Conservation (phyloP, 2,113 vertebrate genomes). For the Oncorhynchus clarkii region DNA sequence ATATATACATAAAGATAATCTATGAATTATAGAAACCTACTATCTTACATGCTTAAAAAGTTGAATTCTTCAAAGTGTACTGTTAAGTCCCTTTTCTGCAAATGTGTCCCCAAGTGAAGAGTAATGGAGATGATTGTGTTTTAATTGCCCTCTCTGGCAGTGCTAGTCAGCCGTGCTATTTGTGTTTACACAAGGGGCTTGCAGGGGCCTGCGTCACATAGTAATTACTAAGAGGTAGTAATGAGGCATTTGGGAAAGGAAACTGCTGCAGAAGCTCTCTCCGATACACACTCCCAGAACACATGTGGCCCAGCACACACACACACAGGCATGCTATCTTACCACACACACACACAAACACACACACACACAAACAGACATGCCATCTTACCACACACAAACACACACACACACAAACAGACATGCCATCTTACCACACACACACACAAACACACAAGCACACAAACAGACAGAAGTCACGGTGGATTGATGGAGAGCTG, state of each 20-base stretch:
- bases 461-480: neutral
- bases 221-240: neutral
- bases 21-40: constrained; percentile 45
- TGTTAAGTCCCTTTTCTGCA: neutral
- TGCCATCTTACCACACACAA: too few relatives aligned
- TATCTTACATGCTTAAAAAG: constrained; percentile 33
- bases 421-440: too few relatives aligned
- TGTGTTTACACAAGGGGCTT: neutral
- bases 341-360: too few relatives aligned
- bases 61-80: constrained; percentile 32
- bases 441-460: neutral
- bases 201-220: neutral
- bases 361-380: neutral
- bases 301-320: neutral
- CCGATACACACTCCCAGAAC: neutral
- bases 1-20: constrained; percentile 39
- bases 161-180: neutral
- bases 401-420: too few relatives aligned
- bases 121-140: neutral
- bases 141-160: neutral
- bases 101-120: neutral
- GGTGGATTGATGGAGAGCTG: neutral
- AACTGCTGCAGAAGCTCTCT: neutral
- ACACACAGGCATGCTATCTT: too few relatives aligned
- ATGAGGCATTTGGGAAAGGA: neutral